Conservation (phyloP, 2,113 vertebrate species). For the Dicerorhinus sumatrensis region DNA sequence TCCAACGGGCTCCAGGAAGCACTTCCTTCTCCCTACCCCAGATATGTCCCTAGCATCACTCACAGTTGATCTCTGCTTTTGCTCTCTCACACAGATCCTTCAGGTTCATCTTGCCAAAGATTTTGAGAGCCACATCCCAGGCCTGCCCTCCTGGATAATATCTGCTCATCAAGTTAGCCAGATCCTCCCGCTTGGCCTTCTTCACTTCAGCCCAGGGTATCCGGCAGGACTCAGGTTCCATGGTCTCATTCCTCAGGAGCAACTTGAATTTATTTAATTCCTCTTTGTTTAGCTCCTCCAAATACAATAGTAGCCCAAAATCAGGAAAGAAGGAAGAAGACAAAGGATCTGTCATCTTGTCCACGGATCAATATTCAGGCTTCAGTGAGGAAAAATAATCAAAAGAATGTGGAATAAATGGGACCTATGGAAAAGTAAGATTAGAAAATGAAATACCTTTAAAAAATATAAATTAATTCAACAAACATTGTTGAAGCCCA, state of each 20-base stretch:
- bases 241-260: conserved; percentile 35
- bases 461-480: background rate
- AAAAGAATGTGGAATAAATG: background rate
- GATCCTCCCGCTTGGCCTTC: conserved; percentile 45
- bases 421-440: background rate
- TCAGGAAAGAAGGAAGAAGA: conserved; percentile 56
- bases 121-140: conserved; percentile 54
- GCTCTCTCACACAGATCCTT: conserved; percentile 51
- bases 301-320: conserved; percentile 54
- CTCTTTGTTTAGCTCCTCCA: conserved; percentile 69
- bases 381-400: background rate
- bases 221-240: background rate
- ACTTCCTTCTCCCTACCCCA: background rate
- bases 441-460: conserved; percentile 29
- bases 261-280: conserved; percentile 73
- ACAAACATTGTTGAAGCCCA: background rate
- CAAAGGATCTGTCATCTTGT: conserved; percentile 34
- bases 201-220: conserved; percentile 62
- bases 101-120: conserved; percentile 67
- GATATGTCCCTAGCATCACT: background rate
- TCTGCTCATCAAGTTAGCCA: conserved; percentile 64
- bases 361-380: background rate
- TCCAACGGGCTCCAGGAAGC: background rate
- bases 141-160: conserved; percentile 45
- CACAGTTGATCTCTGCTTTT: conserved; percentile 58